phyloP scores from a whole-genome alignment of 2,888 invertebrate species.

The Bugula neritina region DNA sequence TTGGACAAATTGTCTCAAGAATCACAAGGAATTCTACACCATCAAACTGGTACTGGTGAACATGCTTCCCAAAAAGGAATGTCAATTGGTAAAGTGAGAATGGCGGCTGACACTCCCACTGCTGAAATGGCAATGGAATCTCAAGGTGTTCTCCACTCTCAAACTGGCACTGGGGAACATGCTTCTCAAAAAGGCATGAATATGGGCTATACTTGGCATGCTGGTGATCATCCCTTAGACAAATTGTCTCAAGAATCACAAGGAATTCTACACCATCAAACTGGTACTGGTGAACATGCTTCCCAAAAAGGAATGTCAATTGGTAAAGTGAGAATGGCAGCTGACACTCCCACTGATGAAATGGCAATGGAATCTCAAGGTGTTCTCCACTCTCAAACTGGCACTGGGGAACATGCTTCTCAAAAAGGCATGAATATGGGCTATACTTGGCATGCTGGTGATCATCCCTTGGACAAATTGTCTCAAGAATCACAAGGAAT shows the following conservation, averaged over 20 bases:
- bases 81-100: not conserved
- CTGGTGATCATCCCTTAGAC: not conserved
- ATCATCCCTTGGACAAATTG: not conserved
- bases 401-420: constrained; percentile 14
- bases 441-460: not conserved
- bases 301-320: constrained; percentile 13
- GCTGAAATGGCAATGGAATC: not conserved
- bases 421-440: constrained; percentile 25
- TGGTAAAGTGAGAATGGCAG: not conserved
- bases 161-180: constrained; percentile 19
- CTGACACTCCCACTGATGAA: not conserved
- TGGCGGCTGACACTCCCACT: constrained; percentile 26
- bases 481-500: not conserved
- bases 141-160: constrained; percentile 1
- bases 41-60: constrained; percentile 7
- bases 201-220: constrained; percentile 6
- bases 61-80: constrained; percentile 21
- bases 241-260: not conserved
- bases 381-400: constrained; percentile 16
- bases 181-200: constrained; percentile 25
- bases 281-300: constrained; percentile 6
- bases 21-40: constrained; percentile 4
- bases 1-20: not conserved
- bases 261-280: constrained; percentile 6
- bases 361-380: constrained; percentile 13